These are phyloP conservation scores for Seira ritae DNA, from an alignment of 2,888 invertebrate genomes.

Conservation along the genomic window DNA sequence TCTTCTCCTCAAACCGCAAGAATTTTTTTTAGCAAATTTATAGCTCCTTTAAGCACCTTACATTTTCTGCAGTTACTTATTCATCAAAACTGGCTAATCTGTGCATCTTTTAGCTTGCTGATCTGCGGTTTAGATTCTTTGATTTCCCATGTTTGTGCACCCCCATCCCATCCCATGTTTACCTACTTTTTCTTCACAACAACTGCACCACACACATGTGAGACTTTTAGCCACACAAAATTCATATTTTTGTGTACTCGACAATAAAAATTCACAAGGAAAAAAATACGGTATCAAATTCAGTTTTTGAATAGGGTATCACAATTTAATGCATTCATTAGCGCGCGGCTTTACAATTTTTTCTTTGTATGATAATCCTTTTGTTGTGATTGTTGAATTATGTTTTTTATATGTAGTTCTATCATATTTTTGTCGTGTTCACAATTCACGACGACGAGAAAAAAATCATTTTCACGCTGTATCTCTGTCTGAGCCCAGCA, in stretches of 20 bases:
- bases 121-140: neutral
- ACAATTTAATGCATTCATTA: constrained; percentile 44
- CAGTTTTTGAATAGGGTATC: constrained; percentile 31
- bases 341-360: constrained; percentile 13
- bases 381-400: constrained; percentile 23
- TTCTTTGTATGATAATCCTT: constrained; percentile 23
- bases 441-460: constrained; percentile 7
- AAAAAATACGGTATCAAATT: constrained; percentile 39
- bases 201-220: constrained; percentile 23
- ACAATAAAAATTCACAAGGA: constrained; percentile 3
- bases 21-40: neutral
- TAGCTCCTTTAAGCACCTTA: neutral
- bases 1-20: neutral
- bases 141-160: neutral
- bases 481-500: neutral
- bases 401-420: constrained; percentile 18
- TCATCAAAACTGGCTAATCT: neutral
- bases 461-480: neutral
- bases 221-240: neutral
- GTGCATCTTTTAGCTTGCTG: neutral
- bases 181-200: constrained; percentile 26
- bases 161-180: constrained; percentile 22
- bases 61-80: constrained; percentile 25
- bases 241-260: neutral
- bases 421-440: constrained; percentile 3